These are phyloP conservation scores for Trichogramma evanescens DNA, from an alignment of 2,888 invertebrate genomes.

Conservation along the genomic window DNA sequence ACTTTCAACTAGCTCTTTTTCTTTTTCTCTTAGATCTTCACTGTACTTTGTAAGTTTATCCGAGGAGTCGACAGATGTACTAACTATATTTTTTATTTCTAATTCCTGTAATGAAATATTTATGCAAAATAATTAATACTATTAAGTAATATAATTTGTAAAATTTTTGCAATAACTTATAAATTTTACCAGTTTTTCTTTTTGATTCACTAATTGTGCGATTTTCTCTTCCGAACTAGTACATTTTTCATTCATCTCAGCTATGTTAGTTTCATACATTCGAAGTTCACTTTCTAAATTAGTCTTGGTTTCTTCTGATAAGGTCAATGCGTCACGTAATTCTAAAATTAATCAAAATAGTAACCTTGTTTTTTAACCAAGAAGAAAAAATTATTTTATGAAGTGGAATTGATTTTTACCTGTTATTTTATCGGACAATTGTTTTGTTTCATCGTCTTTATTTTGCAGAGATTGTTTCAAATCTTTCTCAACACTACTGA, in stretches of 20 bases:
- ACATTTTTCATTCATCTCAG: constrained; percentile 54
- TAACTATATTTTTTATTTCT: constrained; percentile 56
- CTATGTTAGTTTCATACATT: constrained; percentile 32
- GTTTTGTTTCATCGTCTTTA: constrained; percentile 40
- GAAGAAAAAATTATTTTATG: neutral
- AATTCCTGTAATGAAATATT: constrained; percentile 43
- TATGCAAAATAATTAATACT: neutral
- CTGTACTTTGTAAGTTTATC: constrained; percentile 45
- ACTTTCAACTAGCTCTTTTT: constrained; percentile 41
- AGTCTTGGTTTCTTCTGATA: constrained; percentile 38
- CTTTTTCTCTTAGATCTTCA: constrained; percentile 39
- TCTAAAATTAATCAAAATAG: constrained; percentile 27
- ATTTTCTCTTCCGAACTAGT: constrained; percentile 54
- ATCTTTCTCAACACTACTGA: constrained; percentile 36
- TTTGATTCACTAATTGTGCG: constrained; percentile 52
- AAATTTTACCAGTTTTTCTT: constrained; percentile 50
- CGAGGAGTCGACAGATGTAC: constrained; percentile 56
- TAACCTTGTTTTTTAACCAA: neutral
- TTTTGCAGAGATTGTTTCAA: constrained; percentile 33
- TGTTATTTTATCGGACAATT: constrained; percentile 35
- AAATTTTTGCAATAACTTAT: neutral
- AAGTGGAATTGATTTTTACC: constrained; percentile 27
- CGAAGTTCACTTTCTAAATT: constrained; percentile 38
- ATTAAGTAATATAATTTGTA: neutral
- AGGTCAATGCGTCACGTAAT: constrained; percentile 35